These are phyloP conservation scores for Sprattus sprattus DNA, from an alignment of 2,113 vertebrate genomes.

Conservation along the genomic window DNA sequence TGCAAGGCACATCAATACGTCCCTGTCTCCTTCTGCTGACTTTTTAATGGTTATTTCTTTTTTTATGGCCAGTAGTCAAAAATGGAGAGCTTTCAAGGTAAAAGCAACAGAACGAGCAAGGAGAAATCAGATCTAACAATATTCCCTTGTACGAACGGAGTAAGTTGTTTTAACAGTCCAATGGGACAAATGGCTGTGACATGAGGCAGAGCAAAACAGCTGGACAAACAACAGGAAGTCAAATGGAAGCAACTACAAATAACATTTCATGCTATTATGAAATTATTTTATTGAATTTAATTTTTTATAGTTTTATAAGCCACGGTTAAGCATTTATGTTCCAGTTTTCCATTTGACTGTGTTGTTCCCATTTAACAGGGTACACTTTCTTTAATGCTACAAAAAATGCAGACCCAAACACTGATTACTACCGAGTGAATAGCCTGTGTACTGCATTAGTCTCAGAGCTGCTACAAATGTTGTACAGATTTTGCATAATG, in stretches of 20 bases:
- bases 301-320: neutral
- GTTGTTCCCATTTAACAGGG: neutral
- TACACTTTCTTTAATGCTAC: too few species aligned
- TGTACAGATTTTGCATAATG: neutral
- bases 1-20: slow-evolving; percentile 54
- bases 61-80: slow-evolving; percentile 17
- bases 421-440: neutral
- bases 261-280: neutral
- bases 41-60: slow-evolving; percentile 40
- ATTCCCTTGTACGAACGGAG: neutral
- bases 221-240: neutral
- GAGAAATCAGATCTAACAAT: neutral
- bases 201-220: neutral
- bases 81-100: slow-evolving; percentile 17
- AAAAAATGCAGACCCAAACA: neutral
- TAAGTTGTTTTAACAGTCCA: neutral
- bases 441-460: neutral
- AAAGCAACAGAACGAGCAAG: neutral
- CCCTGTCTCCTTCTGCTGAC: slow-evolving; percentile 46
- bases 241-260: neutral
- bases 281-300: neutral
- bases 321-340: too few species aligned
- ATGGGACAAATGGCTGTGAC: neutral
- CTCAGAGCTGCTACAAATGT: neutral
- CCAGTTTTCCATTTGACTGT: neutral